phyloP scores from a whole-genome alignment of 2,888 invertebrate species.

The Papilio gigon region DNA sequence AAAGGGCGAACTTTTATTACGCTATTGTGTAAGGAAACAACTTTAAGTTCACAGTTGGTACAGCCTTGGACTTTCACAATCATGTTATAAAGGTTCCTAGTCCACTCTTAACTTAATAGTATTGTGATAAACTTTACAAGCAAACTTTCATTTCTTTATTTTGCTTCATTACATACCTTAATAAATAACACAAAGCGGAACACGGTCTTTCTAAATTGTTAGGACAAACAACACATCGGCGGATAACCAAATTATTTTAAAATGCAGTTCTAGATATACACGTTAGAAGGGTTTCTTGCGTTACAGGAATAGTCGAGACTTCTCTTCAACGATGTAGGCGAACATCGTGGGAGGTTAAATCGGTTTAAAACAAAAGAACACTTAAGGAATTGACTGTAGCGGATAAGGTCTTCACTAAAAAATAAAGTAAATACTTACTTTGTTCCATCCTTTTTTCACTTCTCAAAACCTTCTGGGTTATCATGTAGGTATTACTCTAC shows the following conservation, averaged over 20 bases:
- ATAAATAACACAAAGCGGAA: not conserved
- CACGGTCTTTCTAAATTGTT: not conserved
- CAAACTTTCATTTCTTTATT: not conserved
- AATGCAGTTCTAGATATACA: not conserved
- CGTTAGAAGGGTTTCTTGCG: not conserved
- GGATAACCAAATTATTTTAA: not conserved
- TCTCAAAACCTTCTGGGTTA: no score
- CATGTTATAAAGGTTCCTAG: constrained; percentile 19
- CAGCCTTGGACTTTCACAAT: constrained; percentile 10
- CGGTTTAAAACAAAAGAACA: no score
- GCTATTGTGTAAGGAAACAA: constrained; percentile 14
- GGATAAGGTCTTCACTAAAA: no score
- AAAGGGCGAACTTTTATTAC: not conserved
- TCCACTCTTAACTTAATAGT: constrained; percentile 11
- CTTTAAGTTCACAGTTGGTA: constrained; percentile 7
- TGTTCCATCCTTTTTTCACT: no score
- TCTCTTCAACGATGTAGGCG: no score
- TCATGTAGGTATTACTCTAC: no score
- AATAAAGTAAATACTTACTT: no score
- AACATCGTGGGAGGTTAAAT: no score
- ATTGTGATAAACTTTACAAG: constrained; percentile 4
- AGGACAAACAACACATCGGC: not conserved
- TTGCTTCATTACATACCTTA: not conserved
- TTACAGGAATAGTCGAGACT: not conserved
- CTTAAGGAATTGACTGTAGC: no score